Evolutionary conservation across 2,113 vertebrate species (phyloP).

Genomic region (Grus americana): DNA sequence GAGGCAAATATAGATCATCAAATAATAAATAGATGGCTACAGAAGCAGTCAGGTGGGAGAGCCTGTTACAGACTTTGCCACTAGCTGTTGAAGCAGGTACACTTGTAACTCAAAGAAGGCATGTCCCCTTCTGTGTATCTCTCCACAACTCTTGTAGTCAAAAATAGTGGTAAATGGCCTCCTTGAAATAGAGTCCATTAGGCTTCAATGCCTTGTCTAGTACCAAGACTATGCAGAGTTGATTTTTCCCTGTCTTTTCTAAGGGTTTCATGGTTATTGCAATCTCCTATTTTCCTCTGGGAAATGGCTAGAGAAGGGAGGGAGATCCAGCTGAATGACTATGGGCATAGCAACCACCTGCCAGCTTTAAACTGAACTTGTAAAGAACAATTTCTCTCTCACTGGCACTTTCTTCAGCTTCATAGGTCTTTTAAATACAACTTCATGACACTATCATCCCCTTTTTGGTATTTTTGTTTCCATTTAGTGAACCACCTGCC

Average conservation of each 20-base stretch:
- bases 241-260: not conserved
- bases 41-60: not conserved
- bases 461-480: not conserved
- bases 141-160: not conserved
- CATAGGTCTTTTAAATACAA: not conserved
- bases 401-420: not conserved
- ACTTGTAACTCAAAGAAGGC: rapidly evolving
- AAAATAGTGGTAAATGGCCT: not conserved
- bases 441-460: not conserved
- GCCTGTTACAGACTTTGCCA: rapidly evolving
- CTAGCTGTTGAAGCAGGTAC: not conserved
- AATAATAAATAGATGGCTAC: not conserved
- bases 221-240: not conserved
- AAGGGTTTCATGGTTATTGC: not conserved
- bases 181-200: not conserved
- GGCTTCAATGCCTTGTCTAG: not conserved
- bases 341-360: not conserved
- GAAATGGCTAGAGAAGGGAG: not conserved
- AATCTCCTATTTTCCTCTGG: not conserved
- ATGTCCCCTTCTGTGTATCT: not conserved
- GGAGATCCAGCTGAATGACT: not conserved
- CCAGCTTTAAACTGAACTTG: not conserved
- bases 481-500: not conserved
- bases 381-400: not conserved
- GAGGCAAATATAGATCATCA: not conserved